Percentiles rank a stretch among this genome's conserved stretches.
These are phyloP conservation scores for Percina caprodes DNA, from an alignment of 2,113 vertebrate genomes.

Conservation along the genomic window DNA sequence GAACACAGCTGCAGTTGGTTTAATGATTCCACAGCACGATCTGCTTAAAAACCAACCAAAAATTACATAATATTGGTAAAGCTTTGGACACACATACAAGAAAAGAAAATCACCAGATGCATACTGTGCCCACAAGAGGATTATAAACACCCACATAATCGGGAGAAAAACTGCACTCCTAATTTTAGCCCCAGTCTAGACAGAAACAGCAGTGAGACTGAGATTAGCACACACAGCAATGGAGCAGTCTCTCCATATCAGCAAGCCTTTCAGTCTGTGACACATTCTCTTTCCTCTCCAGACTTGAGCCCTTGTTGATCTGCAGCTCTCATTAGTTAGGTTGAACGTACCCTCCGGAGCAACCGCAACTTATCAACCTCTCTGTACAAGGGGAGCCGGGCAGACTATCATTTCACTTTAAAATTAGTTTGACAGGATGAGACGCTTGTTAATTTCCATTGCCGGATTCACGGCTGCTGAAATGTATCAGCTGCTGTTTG, in stretches of 20 bases:
- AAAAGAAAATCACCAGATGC: slow-evolving; percentile 34
- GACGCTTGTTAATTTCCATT: slow-evolving; percentile 35
- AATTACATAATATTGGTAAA: slow-evolving; percentile 67
- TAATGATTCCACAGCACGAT: slow-evolving; percentile 65
- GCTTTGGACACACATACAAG: slow-evolving; percentile 42
- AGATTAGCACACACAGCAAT: slow-evolving; percentile 49
- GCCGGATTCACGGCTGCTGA: slow-evolving; percentile 24
- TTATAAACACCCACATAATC: slow-evolving; percentile 70
- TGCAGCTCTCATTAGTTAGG: slow-evolving; percentile 34
- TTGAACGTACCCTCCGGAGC: slow-evolving; percentile 11
- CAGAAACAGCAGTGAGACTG: slow-evolving; percentile 45
- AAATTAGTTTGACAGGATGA: slow-evolving; percentile 56
- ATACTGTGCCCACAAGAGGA: slow-evolving; percentile 58
- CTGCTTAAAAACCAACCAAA: slow-evolving; percentile 64
- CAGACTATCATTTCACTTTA: slow-evolving; percentile 48
- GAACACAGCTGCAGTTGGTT: slow-evolving; percentile 56
- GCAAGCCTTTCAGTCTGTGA: slow-evolving; percentile 16
- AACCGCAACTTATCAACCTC: slow-evolving; percentile 5
- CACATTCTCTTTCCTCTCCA: slow-evolving; percentile 14
- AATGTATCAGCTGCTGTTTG: slow-evolving; percentile 3
- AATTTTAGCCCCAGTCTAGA: slow-evolving; percentile 76
- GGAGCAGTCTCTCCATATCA: slow-evolving; percentile 37
- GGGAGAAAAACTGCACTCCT: slow-evolving; percentile 56
- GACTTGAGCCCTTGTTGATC: slow-evolving; percentile 27
- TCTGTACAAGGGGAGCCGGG: not conserved